Evolutionary conservation across 2,888 invertebrate genomes (phyloP), one percentile per base, ranked within the genome.

Genomic region (Dioctria linearis): DNA sequence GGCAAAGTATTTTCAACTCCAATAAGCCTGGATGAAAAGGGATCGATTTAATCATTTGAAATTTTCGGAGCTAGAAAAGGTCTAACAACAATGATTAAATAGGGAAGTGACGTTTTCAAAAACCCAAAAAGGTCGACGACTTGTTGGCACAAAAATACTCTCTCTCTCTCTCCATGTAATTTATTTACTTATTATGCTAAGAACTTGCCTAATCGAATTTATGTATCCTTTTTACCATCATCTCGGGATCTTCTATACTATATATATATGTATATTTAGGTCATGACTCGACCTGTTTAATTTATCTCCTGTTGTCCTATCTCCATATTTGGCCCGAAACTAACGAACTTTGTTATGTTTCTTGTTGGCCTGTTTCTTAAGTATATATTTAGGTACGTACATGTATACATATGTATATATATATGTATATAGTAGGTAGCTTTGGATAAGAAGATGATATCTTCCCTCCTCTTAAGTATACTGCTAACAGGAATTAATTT

Each of bases 201-300:
- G 69, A 51, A 69, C 49, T 51, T 69, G 51, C 51, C 69, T 69
- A 69, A 69, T 69, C 25, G 39, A 69, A 69, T 69, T 69, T 69
- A 69, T 69, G 51, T 69, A 69, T 51, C 69, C 69, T 69, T 69
- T 69, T 51, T 51, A 25, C 69, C 39, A 69, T 69, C 51, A 69
- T 37, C 9, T 25, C 40, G 37, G 69, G 51, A 69, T 51, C 69
- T 69, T 51, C 69, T 69, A 51, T 69, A 51, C 69, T n/a, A 69
- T 25, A 25, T 25, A 25, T 25, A 2, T 25, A 25, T 25, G 25
- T 25, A 25, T 25, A 25, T 69, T 69, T 69, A 54, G 11, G 54
- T 8, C 8, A n/a, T 4, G 54, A 54, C 54, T 11, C 54, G 11
- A 11, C 54, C 54, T 54, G n/a, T n/a, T n/a, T 54, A 54, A 54